Evolutionary conservation across 2,113 vertebrate species (phyloP).

Genomic region (Muntiacus muntjak): DNA sequence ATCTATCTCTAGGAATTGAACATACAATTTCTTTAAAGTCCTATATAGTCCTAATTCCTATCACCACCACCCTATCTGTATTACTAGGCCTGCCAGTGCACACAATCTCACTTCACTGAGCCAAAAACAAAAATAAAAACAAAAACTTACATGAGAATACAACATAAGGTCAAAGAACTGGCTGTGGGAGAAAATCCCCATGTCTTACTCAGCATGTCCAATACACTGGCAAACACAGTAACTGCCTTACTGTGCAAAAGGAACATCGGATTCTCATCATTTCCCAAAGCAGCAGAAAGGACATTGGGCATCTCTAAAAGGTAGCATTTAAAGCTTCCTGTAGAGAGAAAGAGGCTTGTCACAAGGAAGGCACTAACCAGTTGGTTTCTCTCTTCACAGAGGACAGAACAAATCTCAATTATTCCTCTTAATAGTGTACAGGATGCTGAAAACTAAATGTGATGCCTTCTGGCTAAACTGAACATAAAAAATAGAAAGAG

Average conservation of each 20-base stretch:
- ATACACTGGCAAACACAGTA: constrained; percentile 73
- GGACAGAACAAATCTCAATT: constrained; percentile 72
- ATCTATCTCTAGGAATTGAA: not conserved
- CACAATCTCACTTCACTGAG: constrained; percentile 59
- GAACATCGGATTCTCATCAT: constrained; percentile 74
- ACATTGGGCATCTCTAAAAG: constrained; percentile 77
- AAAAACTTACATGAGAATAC: constrained; percentile 76
- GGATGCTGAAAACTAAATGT: not conserved
- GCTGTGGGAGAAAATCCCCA: constrained; percentile 71
- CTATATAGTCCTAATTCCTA: not conserved
- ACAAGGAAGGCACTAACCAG: constrained; percentile 74
- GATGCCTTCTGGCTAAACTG: constrained; percentile 1
- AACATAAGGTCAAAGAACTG: constrained; percentile 76
- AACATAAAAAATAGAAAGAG: not conserved
- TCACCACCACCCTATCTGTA: constrained; percentile 14
- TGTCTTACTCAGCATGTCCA: constrained; percentile 74
- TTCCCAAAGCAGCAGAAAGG: constrained; percentile 76
- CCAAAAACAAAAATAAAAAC: constrained; percentile 62
- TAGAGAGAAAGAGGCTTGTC: constrained; percentile 78
- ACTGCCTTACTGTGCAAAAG: constrained; percentile 75
- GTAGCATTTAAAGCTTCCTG: constrained; percentile 78
- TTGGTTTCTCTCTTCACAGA: constrained; percentile 74
- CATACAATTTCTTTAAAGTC: not conserved
- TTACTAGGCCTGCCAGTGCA: constrained; percentile 68
- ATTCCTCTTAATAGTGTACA: constrained; percentile 14